Evolutionary conservation across 2,113 vertebrate species (phyloP).

Genomic region (Rissa tridactyla): DNA sequence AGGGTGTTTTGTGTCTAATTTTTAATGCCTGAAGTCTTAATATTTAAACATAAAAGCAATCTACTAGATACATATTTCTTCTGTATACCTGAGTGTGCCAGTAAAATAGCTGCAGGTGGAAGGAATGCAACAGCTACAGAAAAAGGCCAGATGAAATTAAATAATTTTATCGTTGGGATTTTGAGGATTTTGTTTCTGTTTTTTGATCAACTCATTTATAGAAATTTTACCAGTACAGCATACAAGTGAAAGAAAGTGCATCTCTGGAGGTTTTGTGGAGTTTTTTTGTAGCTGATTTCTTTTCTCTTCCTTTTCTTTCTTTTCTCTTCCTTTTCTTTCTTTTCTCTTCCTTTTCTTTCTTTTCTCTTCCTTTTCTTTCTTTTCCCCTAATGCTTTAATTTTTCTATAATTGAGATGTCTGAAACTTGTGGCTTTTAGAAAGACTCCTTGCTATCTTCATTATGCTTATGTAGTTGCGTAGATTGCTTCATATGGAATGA

Average conservation of each 20-base stretch:
- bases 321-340: too few species aligned
- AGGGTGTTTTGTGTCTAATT: constrained; percentile 46
- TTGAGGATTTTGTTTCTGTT: background rate
- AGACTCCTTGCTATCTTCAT: background rate
- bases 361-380: background rate
- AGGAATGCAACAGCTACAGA: background rate
- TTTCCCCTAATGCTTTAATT: background rate
- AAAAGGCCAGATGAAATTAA: background rate
- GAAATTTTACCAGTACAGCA: background rate
- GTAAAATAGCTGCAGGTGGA: constrained; percentile 15
- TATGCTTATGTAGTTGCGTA: background rate
- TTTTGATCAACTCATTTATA: background rate
- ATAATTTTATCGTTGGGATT: background rate
- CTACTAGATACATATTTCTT: background rate
- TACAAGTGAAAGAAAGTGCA: background rate
- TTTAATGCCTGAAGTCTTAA: constrained; percentile 55
- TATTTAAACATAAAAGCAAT: constrained; percentile 57
- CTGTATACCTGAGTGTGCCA: background rate
- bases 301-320: background rate
- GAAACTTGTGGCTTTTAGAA: background rate
- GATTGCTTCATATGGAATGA: background rate
- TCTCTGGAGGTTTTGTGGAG: background rate
- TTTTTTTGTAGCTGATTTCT: background rate
- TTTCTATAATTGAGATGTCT: background rate
- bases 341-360: too few species aligned